Evolutionary conservation across 2,888 invertebrate species (phyloP), one percentile per base, ranked within the genome.

Genomic region (Timandra comae): DNA sequence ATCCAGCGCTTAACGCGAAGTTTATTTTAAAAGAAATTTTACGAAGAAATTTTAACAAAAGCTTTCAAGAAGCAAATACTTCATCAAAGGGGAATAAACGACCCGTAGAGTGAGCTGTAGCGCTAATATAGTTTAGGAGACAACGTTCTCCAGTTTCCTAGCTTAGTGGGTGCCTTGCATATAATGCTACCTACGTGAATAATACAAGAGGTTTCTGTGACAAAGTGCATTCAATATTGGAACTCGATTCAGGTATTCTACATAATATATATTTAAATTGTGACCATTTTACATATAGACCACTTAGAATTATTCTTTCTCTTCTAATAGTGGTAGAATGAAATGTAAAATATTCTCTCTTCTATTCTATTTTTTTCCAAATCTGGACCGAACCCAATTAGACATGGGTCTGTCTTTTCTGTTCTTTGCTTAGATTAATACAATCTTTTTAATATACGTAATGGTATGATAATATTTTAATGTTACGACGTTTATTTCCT

Each of bases 11-110:
- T 41, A 54, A 43, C 55, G 57, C 59, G 62, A 42, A 70, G 61
- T 73, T 66, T 71, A 71, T 70, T 72, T 69, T 66, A 68, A 70
- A 69, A 60, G 50, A 55, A 52, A 67, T 56, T 63, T 63, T 55
- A 59, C 41, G 30, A 9, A 65, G 71, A 72, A 75, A 69, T 61
- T 74, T 66, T 60, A 63, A 75, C 68, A 72, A 70, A 74, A 76
- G 77, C 76, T 79, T 72, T 77, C 73, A 77, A 69, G 69, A 58
- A 73, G 71, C 63, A 75, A 76, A 78, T 78, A 70, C 64, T 74
- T 78, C 77, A 74, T 80, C 76, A 80, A 77, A 77, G 58, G 66
- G 54, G 54, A 58, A 63, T 65, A 71, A 74, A 70, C 72, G 69
- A 79, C 60, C 66, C 68, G 66, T 53, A 59, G 63, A 58, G 63